phyloP scores from a whole-genome alignment of 2,888 invertebrate genomes.

The Anthophora plumipes region DNA sequence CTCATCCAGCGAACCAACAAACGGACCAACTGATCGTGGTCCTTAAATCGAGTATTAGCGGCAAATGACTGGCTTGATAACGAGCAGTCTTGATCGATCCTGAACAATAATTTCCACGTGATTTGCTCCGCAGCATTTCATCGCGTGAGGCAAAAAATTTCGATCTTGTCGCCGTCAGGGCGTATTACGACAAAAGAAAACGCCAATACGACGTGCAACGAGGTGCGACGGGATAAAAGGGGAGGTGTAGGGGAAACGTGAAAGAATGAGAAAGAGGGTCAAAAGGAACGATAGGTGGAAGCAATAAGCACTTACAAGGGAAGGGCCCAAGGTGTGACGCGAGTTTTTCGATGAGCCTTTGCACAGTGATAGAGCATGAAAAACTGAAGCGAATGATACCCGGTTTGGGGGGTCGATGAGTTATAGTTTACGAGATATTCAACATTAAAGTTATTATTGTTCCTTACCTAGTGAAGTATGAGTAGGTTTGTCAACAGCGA shows the following conservation, averaged over 20 bases:
- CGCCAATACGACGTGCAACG: slow-evolving; percentile 11
- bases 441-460: too few relatives aligned
- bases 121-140: slow-evolving; percentile 3
- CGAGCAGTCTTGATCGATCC: slow-evolving; percentile 11
- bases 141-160: background rate
- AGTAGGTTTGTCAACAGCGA: too few relatives aligned
- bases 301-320: slow-evolving; percentile 52
- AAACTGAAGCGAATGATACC: too few relatives aligned
- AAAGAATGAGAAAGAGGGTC: slow-evolving; percentile 1
- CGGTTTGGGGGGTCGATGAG: too few relatives aligned
- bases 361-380: too few relatives aligned
- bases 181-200: slow-evolving; percentile 33
- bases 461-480: too few relatives aligned
- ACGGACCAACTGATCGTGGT: background rate
- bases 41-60: background rate
- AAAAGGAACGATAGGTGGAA: slow-evolving; percentile 22
- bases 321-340: too few relatives aligned
- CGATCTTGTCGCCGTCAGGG: background rate
- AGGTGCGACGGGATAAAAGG: background rate
- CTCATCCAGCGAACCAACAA: background rate
- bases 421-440: too few relatives aligned
- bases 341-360: too few relatives aligned
- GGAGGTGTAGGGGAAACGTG: background rate
- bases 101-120: slow-evolving; percentile 11
- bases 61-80: slow-evolving; percentile 8